A percentile compares a stretch with the other conserved stretches of the same genome.
Evolutionary conservation across 2,113 vertebrate species (phyloP).

Genomic region (Labrus mixtus): DNA sequence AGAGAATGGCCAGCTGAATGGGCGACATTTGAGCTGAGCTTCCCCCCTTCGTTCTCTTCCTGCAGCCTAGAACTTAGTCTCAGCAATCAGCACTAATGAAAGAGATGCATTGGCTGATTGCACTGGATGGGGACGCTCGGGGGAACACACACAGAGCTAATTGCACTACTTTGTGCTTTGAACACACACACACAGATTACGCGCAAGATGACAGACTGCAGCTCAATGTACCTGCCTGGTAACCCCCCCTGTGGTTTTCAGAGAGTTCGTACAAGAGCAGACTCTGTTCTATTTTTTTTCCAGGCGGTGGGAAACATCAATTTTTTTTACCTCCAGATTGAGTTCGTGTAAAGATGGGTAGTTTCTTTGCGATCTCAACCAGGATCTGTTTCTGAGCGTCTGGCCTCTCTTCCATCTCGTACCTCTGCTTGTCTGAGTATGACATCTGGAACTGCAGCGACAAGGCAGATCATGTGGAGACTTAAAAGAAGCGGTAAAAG

Average conservation of each 20-base stretch:
- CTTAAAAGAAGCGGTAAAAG: not conserved
- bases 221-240: constrained; percentile 5
- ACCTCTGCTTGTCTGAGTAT: constrained; percentile 93
- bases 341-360: constrained; percentile 92
- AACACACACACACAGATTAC: constrained; percentile 37
- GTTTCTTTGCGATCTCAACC: constrained; percentile 89
- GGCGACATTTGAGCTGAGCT: constrained; percentile 69
- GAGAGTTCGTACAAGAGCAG: not conserved
- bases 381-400: constrained; percentile 96
- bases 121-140: constrained; percentile 36
- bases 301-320: not conserved
- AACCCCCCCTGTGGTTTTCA: not conserved
- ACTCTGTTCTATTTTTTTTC: not conserved
- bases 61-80: constrained; percentile 46
- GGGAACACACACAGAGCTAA: constrained; percentile 21
- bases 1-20: constrained; percentile 61
- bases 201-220: not conserved
- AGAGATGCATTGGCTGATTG: constrained; percentile 59
- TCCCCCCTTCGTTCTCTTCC: constrained; percentile 63
- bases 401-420: constrained; percentile 93
- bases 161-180: constrained; percentile 39
- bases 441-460: constrained; percentile 91
- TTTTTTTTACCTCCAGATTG: constrained; percentile 89
- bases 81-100: constrained; percentile 74
- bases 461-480: not conserved